phyloP scores from a whole-genome alignment of 2,888 invertebrate species.

The Lasius fuliginosus region DNA sequence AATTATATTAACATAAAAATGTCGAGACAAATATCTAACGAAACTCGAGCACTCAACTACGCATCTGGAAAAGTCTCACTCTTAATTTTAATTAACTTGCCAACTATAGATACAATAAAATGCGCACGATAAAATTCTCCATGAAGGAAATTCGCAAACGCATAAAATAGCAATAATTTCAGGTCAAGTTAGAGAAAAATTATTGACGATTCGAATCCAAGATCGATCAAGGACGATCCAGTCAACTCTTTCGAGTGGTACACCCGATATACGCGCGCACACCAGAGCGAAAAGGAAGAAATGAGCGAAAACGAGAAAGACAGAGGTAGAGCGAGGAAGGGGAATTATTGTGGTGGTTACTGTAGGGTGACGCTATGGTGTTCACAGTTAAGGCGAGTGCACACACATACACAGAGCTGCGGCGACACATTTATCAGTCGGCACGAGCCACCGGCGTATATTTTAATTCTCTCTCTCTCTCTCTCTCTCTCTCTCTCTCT shows the following conservation, averaged over 20 bases:
- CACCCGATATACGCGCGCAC: slow-evolving; percentile 65
- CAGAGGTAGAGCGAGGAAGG: slow-evolving; percentile 55
- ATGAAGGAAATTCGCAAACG: not conserved
- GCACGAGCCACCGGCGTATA: slow-evolving; percentile 81
- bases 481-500: slow-evolving; percentile 46
- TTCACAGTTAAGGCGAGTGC: slow-evolving; percentile 69
- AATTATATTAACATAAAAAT: not conserved
- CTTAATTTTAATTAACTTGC: not conserved
- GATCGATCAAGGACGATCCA: not conserved
- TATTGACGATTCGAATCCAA: not conserved
- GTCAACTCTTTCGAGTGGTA: slow-evolving; percentile 28
- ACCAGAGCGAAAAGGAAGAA: slow-evolving; percentile 38
- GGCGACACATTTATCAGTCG: slow-evolving; percentile 77
- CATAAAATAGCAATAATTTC: not conserved
- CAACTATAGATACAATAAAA: not conserved
- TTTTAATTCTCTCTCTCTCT: slow-evolving; percentile 72
- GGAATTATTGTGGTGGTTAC: slow-evolving; percentile 59
- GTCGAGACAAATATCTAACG: not conserved
- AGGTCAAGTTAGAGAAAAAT: not conserved
- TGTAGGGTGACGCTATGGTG: slow-evolving; percentile 68
- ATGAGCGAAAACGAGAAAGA: slow-evolving; percentile 43
- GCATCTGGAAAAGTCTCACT: not conserved
- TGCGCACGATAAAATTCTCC: not conserved
- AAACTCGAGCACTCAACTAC: not conserved
- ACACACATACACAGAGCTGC: slow-evolving; percentile 74